These are phyloP conservation scores for Lithophane ornitopus DNA, from an alignment of 2,888 invertebrate genomes.

Conservation along the genomic window DNA sequence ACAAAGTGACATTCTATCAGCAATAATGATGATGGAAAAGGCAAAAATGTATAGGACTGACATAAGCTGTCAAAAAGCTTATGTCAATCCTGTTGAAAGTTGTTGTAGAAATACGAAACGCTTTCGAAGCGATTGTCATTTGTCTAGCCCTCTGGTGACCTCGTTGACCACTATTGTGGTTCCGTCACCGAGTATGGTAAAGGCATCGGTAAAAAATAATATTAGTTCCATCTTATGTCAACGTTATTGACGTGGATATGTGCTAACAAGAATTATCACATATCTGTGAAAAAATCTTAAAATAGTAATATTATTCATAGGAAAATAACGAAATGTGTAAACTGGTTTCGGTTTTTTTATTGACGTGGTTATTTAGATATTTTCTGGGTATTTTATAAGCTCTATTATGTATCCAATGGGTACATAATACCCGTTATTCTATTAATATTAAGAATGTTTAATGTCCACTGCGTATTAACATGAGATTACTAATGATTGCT, in stretches of 20 bases:
- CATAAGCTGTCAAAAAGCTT: too few relatives aligned
- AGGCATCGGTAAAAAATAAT: neutral
- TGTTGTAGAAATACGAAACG: too few relatives aligned
- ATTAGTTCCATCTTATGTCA: neutral
- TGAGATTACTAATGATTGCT: neutral
- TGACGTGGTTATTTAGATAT: neutral
- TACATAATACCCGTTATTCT: neutral
- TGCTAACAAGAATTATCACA: conserved; percentile 1
- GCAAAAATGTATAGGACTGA: too few relatives aligned
- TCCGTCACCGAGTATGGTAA: neutral
- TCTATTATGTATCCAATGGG: neutral
- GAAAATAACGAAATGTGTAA: conserved; percentile 6
- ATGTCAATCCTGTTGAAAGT: too few relatives aligned
- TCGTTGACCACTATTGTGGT: too few relatives aligned
- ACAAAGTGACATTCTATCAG: too few relatives aligned
- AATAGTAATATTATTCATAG: conserved; percentile 8
- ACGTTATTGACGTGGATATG: neutral
- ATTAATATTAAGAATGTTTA: neutral
- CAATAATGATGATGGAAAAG: too few relatives aligned
- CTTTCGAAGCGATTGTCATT: too few relatives aligned
- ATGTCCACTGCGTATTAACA: neutral
- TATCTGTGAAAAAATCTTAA: neutral
- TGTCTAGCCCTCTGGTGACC: too few relatives aligned
- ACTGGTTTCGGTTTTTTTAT: conserved; percentile 1
- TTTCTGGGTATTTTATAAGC: neutral